Evolutionary conservation across 2,888 invertebrate genomes (phyloP), one percentile per base, ranked within the genome.

Genomic region (Amiota communis): DNA sequence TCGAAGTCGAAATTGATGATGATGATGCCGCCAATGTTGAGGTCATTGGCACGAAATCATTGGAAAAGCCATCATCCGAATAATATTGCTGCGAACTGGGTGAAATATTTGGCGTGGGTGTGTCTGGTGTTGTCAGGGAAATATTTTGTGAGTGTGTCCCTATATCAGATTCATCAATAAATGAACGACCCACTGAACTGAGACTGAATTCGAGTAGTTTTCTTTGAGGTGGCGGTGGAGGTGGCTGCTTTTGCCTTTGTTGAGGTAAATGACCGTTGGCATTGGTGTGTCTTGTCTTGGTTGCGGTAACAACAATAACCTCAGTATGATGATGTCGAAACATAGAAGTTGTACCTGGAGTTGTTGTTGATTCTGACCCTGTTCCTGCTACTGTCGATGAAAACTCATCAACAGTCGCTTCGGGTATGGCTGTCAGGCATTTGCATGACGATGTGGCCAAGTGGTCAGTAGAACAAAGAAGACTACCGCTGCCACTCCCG

Each of bases 1-100:
- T 36, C 36, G 36, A 36, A 36, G 36, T 23, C 23, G 23, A 23
- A 23, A 3, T 36, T 36, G 36, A 36, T 36, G 36, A 36, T 36
- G 23, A 63, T 47, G 47, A 13, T 20, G 75, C 63, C 59, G 77
- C 77, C 36, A 6, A 36, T 36, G 36, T 36, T 36, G 6, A 6
- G 3, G 36, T 36, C 36, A 36, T 36, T 53, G 83, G 83, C 72
- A 93, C 92, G 83, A 93, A 93, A 86, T 92, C 92, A 59, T 92
- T 93, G 57, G 93, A 93, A 81, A 93, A 93, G 10, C 92, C 92
- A 86, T 93, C 93, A 86, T 93, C 93, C 2, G 92, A 92, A 13
- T 81, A 82, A 80, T 77, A 92, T 88, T 36, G 76, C 78, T 85
- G 85, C 49, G 88, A 92, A 15, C 90, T 87, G 71, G 91, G 90